Conservation (phyloP, 2,888 invertebrate genomes). For the Nomada ruficornis region DNA sequence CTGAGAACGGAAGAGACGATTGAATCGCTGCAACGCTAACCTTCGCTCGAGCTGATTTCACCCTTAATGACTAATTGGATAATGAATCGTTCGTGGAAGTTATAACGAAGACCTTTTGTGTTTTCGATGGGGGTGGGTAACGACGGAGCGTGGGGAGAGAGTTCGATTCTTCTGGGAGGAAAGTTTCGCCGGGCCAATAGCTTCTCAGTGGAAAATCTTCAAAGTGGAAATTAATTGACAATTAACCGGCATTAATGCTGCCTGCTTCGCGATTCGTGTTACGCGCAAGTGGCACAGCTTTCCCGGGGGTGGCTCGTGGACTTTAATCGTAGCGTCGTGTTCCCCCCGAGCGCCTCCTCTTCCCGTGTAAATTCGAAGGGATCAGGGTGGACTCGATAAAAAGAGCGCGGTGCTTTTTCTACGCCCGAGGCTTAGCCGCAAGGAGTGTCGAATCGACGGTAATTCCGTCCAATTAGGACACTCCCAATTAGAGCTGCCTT, state of each 20-base stretch:
- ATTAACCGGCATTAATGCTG: conserved; percentile 66
- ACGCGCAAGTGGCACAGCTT: conserved; percentile 50
- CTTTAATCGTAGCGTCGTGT: conserved; percentile 51
- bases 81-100: conserved; percentile 45
- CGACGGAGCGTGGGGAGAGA: background rate
- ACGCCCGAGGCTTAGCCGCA: conserved; percentile 68
- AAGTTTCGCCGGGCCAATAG: conserved; percentile 19
- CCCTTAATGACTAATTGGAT: conserved; percentile 47
- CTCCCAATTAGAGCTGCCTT: conserved; percentile 74
- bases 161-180: conserved; percentile 3
- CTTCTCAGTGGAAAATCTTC: conserved; percentile 28
- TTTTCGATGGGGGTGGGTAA: background rate
- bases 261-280: conserved; percentile 56
- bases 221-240: conserved; percentile 69
- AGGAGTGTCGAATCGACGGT: conserved; percentile 71
- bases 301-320: conserved; percentile 25
- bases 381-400: conserved; percentile 69
- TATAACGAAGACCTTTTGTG: conserved; percentile 38
- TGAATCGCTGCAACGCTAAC: conserved; percentile 3
- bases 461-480: conserved; percentile 76
- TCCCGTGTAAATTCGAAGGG: conserved; percentile 69
- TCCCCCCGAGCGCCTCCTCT: conserved; percentile 48
- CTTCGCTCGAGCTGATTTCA: conserved; percentile 20
- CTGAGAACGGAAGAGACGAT: background rate
- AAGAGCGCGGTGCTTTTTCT: conserved; percentile 67